A percentile compares a stretch with the other conserved stretches of the same genome.
These are phyloP conservation scores for Diorhabda elongata DNA, from an alignment of 1,140 invertebrate species.

Conservation along the genomic window DNA sequence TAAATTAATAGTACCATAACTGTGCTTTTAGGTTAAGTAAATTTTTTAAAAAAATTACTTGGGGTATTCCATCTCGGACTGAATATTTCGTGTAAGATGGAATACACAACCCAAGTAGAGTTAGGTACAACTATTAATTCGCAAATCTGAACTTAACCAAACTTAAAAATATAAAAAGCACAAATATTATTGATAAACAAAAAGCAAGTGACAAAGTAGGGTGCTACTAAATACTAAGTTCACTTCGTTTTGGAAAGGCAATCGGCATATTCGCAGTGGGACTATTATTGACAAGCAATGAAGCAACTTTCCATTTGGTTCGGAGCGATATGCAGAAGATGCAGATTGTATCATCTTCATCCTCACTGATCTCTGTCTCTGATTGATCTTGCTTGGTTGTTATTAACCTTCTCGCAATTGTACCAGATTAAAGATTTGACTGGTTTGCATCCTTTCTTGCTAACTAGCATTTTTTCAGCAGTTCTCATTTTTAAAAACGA, in stretches of 20 bases:
- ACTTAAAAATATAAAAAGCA: background rate
- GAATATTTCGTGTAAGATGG: too few species aligned
- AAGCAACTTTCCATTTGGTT: conserved; percentile 7
- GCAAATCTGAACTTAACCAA: background rate
- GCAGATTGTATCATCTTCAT: conserved; percentile 5
- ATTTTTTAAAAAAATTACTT: too few species aligned
- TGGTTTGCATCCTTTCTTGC: conserved; percentile 3
- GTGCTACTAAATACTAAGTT: background rate
- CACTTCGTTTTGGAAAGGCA: background rate
- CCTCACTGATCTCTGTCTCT: background rate
- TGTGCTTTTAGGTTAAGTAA: too few species aligned
- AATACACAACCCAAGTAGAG: too few species aligned
- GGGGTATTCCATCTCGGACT: too few species aligned
- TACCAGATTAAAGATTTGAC: background rate
- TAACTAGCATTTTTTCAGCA: background rate
- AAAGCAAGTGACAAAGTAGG: background rate
- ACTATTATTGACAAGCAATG: conserved; percentile 5
- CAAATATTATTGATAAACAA: background rate
- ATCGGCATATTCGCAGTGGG: conserved; percentile 7
- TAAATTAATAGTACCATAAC: too few species aligned
- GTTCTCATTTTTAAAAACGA: background rate
- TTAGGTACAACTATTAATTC: background rate
- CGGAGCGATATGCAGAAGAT: conserved; percentile 7
- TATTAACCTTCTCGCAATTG: too few species aligned
- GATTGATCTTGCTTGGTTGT: too few species aligned